These are phyloP conservation scores for Ceratina japonica DNA, from an alignment of 1,140 invertebrate species.

Conservation along the genomic window DNA sequence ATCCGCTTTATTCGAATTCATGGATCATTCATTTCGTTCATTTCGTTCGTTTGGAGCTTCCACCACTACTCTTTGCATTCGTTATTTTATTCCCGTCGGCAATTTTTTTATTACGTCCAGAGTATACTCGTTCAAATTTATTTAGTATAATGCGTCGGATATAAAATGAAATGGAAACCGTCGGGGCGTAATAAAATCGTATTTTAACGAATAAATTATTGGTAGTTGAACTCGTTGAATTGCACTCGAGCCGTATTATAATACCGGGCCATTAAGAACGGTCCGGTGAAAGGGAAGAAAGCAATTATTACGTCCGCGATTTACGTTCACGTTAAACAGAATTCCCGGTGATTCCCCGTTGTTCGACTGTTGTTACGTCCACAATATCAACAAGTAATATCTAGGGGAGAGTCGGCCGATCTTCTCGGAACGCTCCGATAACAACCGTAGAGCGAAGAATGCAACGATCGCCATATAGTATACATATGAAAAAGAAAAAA, in stretches of 20 bases:
- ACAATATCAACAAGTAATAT: constrained; percentile 45
- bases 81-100: too few species aligned
- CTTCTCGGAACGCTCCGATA: constrained; percentile 5
- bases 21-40: not conserved
- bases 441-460: not conserved
- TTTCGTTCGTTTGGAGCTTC: not conserved
- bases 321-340: not conserved
- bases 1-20: not conserved
- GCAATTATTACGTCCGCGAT: not conserved
- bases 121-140: not conserved
- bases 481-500: not conserved
- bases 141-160: not conserved
- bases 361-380: not conserved
- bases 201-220: constrained; percentile 3
- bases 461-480: not conserved
- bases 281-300: not conserved
- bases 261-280: not conserved
- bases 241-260: not conserved
- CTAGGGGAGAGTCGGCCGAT: not conserved
- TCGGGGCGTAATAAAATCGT: not conserved
- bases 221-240: not conserved
- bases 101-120: not conserved
- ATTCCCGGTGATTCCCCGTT: not conserved
- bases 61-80: too few species aligned
- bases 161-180: not conserved